Conservation (phyloP, 2,113 vertebrate genomes). For the Terrapene triunguis region DNA sequence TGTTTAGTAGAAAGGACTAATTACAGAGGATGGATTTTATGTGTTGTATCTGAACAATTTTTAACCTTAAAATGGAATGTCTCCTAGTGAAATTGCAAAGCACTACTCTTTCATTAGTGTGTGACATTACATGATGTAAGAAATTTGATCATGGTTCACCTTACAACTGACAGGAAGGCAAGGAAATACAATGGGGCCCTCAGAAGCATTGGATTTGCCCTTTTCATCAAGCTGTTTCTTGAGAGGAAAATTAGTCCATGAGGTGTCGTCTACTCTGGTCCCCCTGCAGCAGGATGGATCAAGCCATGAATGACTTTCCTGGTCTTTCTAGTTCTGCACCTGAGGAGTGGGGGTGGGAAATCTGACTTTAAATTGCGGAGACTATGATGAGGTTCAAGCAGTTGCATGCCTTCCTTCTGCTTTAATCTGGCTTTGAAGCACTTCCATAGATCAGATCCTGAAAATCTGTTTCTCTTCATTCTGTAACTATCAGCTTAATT, state of each 20-base stretch:
- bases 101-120: not conserved
- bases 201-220: not conserved
- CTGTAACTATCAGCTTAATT: not conserved
- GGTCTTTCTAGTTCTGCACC: not conserved
- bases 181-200: not conserved
- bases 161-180: not conserved
- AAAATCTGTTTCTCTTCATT: not conserved
- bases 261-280: not conserved
- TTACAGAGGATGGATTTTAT: not conserved
- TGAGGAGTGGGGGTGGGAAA: not conserved
- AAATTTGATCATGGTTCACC: not conserved
- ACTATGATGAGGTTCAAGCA: not conserved
- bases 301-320: not conserved
- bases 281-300: not conserved
- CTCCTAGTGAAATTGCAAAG: not conserved
- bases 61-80: not conserved
- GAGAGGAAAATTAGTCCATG: not conserved
- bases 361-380: not conserved
- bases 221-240: not conserved
- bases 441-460: not conserved
- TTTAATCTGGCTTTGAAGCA: not conserved
- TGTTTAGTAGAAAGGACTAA: not conserved
- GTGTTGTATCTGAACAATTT: not conserved
- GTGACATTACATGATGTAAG: not conserved
- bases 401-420: not conserved